Conservation (phyloP, 2,113 vertebrate species). For the Amblyopsis rosae region DNA sequence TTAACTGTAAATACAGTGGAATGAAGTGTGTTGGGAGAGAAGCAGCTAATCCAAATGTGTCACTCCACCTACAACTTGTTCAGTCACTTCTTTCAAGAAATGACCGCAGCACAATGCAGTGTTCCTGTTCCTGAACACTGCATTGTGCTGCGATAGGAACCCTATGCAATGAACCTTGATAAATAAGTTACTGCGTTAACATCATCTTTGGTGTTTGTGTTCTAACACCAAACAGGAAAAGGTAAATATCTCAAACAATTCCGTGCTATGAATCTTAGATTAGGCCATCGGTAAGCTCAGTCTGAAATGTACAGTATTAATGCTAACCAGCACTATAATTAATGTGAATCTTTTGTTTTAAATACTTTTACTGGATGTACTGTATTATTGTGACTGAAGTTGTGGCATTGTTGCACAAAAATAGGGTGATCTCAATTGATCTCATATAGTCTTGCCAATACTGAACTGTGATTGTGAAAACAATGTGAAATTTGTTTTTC, state of each 20-base stretch:
- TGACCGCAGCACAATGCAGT: constrained; percentile 24
- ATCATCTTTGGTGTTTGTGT: neutral
- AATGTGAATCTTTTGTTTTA: neutral
- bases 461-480: constrained; percentile 29
- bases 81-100: constrained; percentile 26
- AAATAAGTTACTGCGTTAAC: neutral
- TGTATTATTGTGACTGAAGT: neutral
- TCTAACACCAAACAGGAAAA: neutral
- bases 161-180: constrained; percentile 18
- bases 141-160: neutral
- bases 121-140: neutral
- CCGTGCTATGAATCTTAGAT: neutral
- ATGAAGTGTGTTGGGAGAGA: neutral
- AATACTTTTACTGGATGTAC: neutral
- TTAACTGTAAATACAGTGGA: neutral
- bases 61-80: constrained; percentile 48
- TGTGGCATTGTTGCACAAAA: neutral
- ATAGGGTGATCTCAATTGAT: constrained; percentile 28
- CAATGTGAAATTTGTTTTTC: neutral
- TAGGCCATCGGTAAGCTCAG: neutral
- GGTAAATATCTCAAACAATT: neutral
- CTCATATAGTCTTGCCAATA: constrained; percentile 29
- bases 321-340: neutral
- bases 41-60: constrained; percentile 26
- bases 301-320: constrained; percentile 2